Evolutionary conservation across 2,888 invertebrate species (phyloP), one percentile per base, ranked within the genome.

Genomic region (Odontothrips loti): DNA sequence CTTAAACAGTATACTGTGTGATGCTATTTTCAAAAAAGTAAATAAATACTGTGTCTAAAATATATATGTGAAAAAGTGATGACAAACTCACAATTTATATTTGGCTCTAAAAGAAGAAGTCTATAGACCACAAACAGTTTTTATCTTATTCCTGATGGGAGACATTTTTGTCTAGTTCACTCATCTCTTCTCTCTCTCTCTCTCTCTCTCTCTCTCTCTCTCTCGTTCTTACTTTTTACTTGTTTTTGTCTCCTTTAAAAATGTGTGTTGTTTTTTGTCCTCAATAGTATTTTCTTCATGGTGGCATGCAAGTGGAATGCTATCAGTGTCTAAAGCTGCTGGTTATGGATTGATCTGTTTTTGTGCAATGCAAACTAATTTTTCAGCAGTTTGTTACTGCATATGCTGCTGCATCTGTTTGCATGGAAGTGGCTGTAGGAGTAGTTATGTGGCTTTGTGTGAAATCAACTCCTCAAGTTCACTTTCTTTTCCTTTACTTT

Each of bases 401-500:
- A 58, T 12, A 23, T 75, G 27, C 68, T 75, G 68, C 68, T 75
- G 27, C 68, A 75, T 75, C 68, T 75, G 68, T 75, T 75, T 27
- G 68, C 68, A 75, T 75, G 68, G 68, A 75, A 75, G 68, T 75
- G 68, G 68, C 27, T 75, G 68, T 75, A 75, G 68, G 68, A 75
- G 23, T 75, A 75, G 68, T 58, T 58, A 75, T 11, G 68, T 75
- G 68, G 68, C 68, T 75, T 75, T 75, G 68, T 27, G 68, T 75
- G 47, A 43, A 47, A 48, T 47, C 48, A 80, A 43, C 34, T 43
- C 34, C 34, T 58, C 48, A 80, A 15, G n/a, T 23, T 58, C 80
- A 23, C 34, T 43, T 43, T 43, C 34, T 43, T 43, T 43, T 43
- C 6, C 34, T 43, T 43, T 43, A 43, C 34, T 6, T 43, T 43